These are phyloP conservation scores for Lophotriccus pileatus DNA, from an alignment of 2,797 vertebrate genomes.

Conservation along the genomic window DNA sequence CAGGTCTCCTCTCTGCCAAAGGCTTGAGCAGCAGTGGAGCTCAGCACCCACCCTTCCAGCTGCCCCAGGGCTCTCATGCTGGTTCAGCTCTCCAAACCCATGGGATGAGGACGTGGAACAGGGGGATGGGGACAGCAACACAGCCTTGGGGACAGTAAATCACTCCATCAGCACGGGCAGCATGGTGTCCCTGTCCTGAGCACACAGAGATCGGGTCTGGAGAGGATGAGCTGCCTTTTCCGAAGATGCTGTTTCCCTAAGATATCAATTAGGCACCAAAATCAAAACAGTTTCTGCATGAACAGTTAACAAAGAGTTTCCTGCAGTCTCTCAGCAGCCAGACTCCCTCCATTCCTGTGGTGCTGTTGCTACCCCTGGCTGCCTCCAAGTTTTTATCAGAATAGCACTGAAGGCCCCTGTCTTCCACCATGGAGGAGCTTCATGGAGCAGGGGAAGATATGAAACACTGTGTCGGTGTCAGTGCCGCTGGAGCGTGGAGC, in stretches of 20 bases:
- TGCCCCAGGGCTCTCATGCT: background rate
- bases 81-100: background rate
- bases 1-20: background rate
- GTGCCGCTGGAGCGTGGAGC: background rate
- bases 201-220: background rate
- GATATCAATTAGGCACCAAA: constrained; percentile 28
- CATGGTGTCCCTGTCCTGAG: accelerated
- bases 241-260: background rate
- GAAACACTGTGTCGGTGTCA: background rate
- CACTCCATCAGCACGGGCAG: background rate
- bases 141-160: background rate
- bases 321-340: background rate
- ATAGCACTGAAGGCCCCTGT: background rate
- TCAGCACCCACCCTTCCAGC: background rate
- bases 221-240: background rate
- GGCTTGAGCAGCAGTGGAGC: background rate
- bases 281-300: constrained; percentile 34
- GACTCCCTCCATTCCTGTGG: background rate
- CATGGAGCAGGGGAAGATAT: background rate
- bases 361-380: background rate
- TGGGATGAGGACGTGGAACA: background rate
- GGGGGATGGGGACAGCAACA: background rate
- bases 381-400: background rate
- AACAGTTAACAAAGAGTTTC: constrained; percentile 2
- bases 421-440: background rate